Conservation (phyloP, 2,888 invertebrate species). For the Eupeodes latifasciatus region DNA sequence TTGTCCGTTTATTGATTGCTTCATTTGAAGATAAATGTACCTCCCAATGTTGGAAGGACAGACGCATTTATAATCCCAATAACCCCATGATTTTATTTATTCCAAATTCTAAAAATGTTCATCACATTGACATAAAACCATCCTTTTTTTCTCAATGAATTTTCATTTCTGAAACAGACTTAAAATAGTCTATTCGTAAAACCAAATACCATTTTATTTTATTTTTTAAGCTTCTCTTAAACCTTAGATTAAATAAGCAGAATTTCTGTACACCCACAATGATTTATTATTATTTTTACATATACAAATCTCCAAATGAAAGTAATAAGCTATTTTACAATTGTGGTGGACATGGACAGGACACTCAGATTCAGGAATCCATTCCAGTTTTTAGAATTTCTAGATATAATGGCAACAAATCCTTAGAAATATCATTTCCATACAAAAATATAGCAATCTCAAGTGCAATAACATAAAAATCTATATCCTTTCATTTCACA, state of each 20-base stretch:
- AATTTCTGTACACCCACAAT: background rate
- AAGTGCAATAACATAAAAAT: constrained; percentile 30
- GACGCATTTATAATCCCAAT: too few relatives aligned
- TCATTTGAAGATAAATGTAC: too few relatives aligned
- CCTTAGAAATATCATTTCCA: constrained; percentile 22
- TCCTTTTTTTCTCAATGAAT: too few relatives aligned
- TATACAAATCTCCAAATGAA: background rate
- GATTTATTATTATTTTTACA: background rate
- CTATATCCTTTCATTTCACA: constrained; percentile 21
- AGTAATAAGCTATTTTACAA: constrained; percentile 15
- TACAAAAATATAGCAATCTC: constrained; percentile 11
- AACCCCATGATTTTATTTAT: too few relatives aligned
- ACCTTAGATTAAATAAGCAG: background rate
- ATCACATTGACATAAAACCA: too few relatives aligned
- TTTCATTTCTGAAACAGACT: too few relatives aligned
- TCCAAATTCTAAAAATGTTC: too few relatives aligned
- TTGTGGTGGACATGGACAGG: background rate
- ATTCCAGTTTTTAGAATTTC: background rate
- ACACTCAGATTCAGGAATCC: background rate
- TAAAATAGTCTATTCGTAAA: too few relatives aligned
- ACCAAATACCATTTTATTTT: too few relatives aligned
- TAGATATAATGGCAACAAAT: background rate
- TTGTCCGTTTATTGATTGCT: too few relatives aligned
- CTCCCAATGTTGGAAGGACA: too few relatives aligned
- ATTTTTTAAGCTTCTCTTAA: background rate